Base-by-base conservation (phyloP, 1,140 invertebrate genomes). In the Melitaea cinxia region DNA sequence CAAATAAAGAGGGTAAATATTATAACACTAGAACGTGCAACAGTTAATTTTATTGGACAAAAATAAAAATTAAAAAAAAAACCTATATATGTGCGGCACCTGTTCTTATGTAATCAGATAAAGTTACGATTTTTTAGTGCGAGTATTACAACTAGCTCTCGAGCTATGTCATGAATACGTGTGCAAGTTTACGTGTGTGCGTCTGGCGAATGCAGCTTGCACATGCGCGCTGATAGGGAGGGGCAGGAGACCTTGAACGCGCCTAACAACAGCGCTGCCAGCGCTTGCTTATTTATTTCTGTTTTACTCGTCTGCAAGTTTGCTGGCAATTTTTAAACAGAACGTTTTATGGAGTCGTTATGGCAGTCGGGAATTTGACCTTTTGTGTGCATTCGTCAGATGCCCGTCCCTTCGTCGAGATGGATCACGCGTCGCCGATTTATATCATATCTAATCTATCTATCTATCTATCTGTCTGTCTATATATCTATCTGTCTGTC, bases 241-340 rank as follows among this genome's bases (percentile, higher is more conserved):
- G 70, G 61, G 70, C 52, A 75, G 37, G 5, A 42, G 82, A 82
- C 82, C 84, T 87, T 85, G 81, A 80, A 69, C 78, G 66, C 75
- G 80, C 81, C 70, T 87, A 85, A 81, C 83, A 88, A 88, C 85
- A 81, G 68, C 69, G 72, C 74, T 75, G 74, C 73, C 59, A 65
- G 53, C 54, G 60, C 64, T 78, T 75, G 65, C 68, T 81, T 77
- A 80, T 79, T 82, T 85, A 86, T 84, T 86, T 83, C 76, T 79
- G 80, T 83, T 80, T 75, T 68, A 78, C 75, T 75, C 79, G 78
- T 82, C 78, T 82, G 70, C 69, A 68, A 67, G 75, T 73, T 80
- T 70, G 67, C 73, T 75, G 75, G 73, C 73, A 76, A 74, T 75
- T 74, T 80, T 73, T 57, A 77, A 81, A 74, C 69, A 59, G 72